Conservation (phyloP, 2,113 vertebrate genomes). For the Oryzias woworae region DNA sequence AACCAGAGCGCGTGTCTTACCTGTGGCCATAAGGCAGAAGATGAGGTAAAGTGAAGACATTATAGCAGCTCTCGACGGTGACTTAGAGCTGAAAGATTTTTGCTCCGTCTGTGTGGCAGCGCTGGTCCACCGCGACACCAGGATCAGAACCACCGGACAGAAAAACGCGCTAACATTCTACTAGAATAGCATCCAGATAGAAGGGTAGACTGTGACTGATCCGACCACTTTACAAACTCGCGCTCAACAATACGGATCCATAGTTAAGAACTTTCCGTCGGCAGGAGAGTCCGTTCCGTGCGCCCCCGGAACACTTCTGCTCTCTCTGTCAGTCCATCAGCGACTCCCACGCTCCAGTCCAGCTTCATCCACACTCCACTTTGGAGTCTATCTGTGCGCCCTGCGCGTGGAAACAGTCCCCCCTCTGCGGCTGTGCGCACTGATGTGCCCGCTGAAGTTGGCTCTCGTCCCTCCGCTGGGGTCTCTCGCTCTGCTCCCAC, state of each 20-base stretch:
- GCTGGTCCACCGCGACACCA: slow-evolving; percentile 55
- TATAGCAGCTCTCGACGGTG: slow-evolving; percentile 30
- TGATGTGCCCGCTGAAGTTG: slow-evolving; percentile 58
- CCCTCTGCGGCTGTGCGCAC: slow-evolving; percentile 42
- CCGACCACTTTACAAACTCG: slow-evolving; percentile 43
- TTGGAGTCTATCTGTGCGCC: slow-evolving; percentile 23
- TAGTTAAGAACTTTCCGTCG: slow-evolving; percentile 68
- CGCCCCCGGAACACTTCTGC: slow-evolving; percentile 7
- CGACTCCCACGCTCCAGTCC: slow-evolving; percentile 7
- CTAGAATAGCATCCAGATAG: slow-evolving; percentile 52
- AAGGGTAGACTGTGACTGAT: slow-evolving; percentile 19
- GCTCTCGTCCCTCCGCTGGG: slow-evolving; percentile 37
- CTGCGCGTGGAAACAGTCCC: slow-evolving; percentile 41
- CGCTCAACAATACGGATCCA: slow-evolving; percentile 49
- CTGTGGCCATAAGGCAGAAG: slow-evolving; percentile 76
- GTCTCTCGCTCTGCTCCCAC: slow-evolving; percentile 32
- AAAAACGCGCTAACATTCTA: slow-evolving; percentile 21
- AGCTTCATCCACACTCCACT: slow-evolving; percentile 44
- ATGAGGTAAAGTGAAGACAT: slow-evolving; percentile 72
- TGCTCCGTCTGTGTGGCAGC: slow-evolving; percentile 47
- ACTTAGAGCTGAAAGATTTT: slow-evolving; percentile 40
- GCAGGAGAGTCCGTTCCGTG: slow-evolving; percentile 33
- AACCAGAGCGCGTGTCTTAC: slow-evolving; percentile 55
- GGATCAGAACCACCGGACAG: slow-evolving; percentile 37
- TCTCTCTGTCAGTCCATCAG: slow-evolving; percentile 36